Evolutionary conservation across 1,140 invertebrate species (phyloP).

Genomic region (Anastrepha obliqua): DNA sequence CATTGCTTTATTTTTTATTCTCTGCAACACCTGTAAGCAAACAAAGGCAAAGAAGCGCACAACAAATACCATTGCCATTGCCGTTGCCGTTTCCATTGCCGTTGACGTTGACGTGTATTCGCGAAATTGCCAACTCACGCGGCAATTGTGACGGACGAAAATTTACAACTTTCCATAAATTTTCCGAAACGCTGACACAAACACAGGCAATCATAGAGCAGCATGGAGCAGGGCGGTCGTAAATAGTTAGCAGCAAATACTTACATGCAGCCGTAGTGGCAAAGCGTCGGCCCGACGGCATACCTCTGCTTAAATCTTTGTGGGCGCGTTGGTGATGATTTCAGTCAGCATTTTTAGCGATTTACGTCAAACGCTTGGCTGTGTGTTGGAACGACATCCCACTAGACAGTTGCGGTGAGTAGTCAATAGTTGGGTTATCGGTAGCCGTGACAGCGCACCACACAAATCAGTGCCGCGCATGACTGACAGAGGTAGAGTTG

Average conservation of each 20-base stretch:
- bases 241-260: conserved; percentile 30
- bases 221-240: not conserved
- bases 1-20: not conserved
- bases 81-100: not conserved
- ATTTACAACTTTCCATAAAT: conserved; percentile 54
- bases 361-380: conserved; percentile 12
- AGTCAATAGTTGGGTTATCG: not conserved
- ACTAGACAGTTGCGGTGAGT: not conserved
- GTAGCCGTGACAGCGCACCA: conserved; percentile 16
- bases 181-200: conserved; percentile 46
- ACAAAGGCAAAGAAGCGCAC: conserved; percentile 19
- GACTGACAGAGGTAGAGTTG: not conserved
- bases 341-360: conserved; percentile 31
- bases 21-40: conserved; percentile 40
- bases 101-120: conserved; percentile 1
- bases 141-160: conserved; percentile 48
- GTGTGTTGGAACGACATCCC: not conserved
- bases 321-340: conserved; percentile 39
- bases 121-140: conserved; percentile 53
- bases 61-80: not conserved
- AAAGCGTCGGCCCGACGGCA: not conserved
- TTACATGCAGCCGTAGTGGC: not conserved
- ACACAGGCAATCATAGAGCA: not conserved
- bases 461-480: not conserved
- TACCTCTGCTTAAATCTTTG: not conserved